Conservation (phyloP, 2,797 vertebrate genomes). For the Propithecus deckenii region DNA sequence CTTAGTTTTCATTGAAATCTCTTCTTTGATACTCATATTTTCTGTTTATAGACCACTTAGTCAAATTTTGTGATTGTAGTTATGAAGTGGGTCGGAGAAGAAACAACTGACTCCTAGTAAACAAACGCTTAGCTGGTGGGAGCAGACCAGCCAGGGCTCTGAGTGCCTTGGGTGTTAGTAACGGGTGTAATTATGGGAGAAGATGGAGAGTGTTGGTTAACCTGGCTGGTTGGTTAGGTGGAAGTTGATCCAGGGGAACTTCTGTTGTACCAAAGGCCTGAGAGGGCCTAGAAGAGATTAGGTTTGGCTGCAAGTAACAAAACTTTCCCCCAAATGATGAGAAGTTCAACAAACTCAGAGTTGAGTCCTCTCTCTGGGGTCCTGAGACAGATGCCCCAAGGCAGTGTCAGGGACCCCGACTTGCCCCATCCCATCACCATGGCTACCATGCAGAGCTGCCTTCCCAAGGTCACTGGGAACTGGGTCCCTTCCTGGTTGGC, state of each 20-base stretch:
- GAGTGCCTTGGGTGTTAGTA: not conserved
- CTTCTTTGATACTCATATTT: not conserved
- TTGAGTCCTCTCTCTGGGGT: not conserved
- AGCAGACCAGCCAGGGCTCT: not conserved
- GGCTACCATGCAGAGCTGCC: not conserved
- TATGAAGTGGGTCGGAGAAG: not conserved
- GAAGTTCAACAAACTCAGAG: not conserved
- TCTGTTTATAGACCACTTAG: not conserved
- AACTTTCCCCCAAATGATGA: not conserved
- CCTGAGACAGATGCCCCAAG: not conserved
- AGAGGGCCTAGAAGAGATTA: not conserved
- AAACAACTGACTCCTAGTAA: not conserved
- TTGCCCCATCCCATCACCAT: not conserved
- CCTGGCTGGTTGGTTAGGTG: not conserved
- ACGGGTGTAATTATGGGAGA: not conserved
- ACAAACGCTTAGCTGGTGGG: not conserved
- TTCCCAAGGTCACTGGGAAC: not conserved
- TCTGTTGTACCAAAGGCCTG: not conserved
- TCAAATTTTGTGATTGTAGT: not conserved
- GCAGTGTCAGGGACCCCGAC: not conserved
- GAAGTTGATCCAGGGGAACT: not conserved
- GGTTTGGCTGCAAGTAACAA: not conserved
- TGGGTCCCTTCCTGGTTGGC: not conserved
- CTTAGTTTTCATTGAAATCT: not conserved
- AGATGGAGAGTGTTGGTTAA: not conserved